These are phyloP conservation scores for Ophion ellenae DNA, from an alignment of 2,888 invertebrate genomes.

Conservation along the genomic window DNA sequence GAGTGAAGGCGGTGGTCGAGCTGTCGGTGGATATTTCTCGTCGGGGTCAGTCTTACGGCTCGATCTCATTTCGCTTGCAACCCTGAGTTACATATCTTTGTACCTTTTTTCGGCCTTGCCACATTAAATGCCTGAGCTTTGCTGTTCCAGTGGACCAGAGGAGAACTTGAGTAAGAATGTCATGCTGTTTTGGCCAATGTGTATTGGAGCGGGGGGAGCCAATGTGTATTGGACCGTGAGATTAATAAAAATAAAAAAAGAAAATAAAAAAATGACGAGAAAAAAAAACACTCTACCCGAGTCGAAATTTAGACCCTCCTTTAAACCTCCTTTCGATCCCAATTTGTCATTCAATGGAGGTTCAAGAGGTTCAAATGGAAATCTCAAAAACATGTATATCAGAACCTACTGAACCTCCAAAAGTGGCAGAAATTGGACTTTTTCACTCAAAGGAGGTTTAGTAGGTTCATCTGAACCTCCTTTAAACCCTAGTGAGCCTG, in stretches of 20 bases:
- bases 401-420: too few relatives aligned
- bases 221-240: neutral
- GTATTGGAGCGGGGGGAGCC: neutral
- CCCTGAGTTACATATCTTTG: neutral
- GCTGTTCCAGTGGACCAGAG: conserved; percentile 2
- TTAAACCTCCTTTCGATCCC: too few relatives aligned
- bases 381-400: too few relatives aligned
- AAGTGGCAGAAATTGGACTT: too few relatives aligned
- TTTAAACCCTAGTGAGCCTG: too few relatives aligned
- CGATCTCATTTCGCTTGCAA: neutral
- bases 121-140: conserved; percentile 11
- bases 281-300: conserved; percentile 9
- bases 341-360: too few relatives aligned
- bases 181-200: conserved; percentile 33
- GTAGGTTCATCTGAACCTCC: too few relatives aligned
- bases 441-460: too few relatives aligned
- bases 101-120: conserved; percentile 3
- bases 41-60: conserved; percentile 30
- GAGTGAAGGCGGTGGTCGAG: conserved; percentile 64
- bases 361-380: too few relatives aligned
- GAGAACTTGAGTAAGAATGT: conserved; percentile 15
- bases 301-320: too few relatives aligned
- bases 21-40: conserved; percentile 70
- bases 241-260: neutral
- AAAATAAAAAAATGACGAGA: neutral